Percentiles rank a stretch among this genome's conserved stretches.
These are phyloP conservation scores for Gonatopus flavifemur DNA, from an alignment of 1,140 invertebrate genomes.

Conservation along the genomic window DNA sequence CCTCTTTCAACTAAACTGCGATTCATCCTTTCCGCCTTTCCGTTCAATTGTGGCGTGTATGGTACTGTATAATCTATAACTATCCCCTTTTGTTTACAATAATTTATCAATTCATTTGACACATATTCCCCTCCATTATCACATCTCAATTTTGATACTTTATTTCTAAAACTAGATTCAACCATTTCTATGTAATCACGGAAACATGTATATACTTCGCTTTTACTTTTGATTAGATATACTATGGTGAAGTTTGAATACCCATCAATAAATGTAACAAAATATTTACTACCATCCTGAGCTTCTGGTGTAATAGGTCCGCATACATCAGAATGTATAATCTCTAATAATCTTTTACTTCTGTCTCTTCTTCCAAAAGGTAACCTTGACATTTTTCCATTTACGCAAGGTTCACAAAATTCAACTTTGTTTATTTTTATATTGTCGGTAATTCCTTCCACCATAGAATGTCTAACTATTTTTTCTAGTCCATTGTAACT, in stretches of 20 bases:
- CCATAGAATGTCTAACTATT: too few species aligned
- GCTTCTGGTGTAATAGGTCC: background rate
- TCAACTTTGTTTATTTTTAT: background rate
- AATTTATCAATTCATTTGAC: background rate
- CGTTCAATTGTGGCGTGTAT: conserved; percentile 3
- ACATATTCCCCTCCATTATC: conserved; percentile 7
- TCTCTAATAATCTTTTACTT: too few species aligned
- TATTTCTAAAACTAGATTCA: background rate
- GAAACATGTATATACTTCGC: background rate
- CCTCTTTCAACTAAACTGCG: background rate
- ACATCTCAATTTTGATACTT: background rate
- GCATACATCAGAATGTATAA: too few species aligned
- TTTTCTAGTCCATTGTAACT: too few species aligned
- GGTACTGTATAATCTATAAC: conserved; percentile 1
- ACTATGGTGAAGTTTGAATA: background rate
- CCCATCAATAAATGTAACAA: background rate
- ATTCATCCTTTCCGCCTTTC: background rate
- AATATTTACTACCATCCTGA: background rate
- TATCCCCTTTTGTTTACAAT: background rate
- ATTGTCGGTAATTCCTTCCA: background rate
- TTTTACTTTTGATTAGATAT: conserved; percentile 1
- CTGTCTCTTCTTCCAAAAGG: too few species aligned
- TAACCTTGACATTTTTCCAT: conserved; percentile 2
- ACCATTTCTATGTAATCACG: background rate
- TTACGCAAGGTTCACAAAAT: conserved; percentile 2